These are phyloP conservation scores for Bradypodion ventrale DNA, from an alignment of 2,797 vertebrate species.

Conservation along the genomic window DNA sequence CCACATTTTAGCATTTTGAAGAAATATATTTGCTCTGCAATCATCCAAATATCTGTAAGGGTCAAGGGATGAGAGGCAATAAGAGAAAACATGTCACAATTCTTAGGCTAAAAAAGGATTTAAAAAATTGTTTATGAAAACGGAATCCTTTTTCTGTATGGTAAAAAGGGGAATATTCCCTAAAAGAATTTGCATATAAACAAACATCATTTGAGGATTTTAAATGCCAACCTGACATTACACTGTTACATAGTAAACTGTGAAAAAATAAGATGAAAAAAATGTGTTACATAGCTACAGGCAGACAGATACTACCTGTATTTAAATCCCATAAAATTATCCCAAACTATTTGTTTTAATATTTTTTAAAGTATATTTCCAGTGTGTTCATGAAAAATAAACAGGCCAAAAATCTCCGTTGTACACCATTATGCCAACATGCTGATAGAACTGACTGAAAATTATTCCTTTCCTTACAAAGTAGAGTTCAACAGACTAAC, in stretches of 20 bases:
- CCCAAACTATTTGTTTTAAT: not conserved
- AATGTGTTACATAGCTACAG: not conserved
- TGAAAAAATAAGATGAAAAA: not conserved
- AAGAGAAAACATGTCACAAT: not conserved
- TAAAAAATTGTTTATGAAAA: slow-evolving; percentile 1
- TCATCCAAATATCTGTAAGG: not conserved
- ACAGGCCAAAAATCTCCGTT: not conserved
- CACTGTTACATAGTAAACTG: not conserved
- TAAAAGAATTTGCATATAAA: not conserved
- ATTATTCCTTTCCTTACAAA: not conserved
- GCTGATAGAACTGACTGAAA: not conserved
- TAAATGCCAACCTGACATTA: not conserved
- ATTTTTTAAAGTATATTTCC: not conserved
- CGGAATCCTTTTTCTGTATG: not conserved
- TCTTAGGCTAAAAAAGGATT: not conserved
- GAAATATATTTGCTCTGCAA: not conserved
- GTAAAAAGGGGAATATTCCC: not conserved
- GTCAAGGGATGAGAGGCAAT: not conserved
- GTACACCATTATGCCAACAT: not conserved
- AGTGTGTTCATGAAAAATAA: not conserved
- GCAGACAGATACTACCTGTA: not conserved
- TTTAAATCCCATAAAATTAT: not conserved
- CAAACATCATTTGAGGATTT: not conserved
- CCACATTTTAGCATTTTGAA: not conserved
- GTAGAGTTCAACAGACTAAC: too few relatives aligned